A percentile compares a stretch with the other conserved stretches of the same genome.
These are phyloP conservation scores for Nothobranchius furzeri DNA, from an alignment of 2,113 vertebrate species.

Conservation along the genomic window DNA sequence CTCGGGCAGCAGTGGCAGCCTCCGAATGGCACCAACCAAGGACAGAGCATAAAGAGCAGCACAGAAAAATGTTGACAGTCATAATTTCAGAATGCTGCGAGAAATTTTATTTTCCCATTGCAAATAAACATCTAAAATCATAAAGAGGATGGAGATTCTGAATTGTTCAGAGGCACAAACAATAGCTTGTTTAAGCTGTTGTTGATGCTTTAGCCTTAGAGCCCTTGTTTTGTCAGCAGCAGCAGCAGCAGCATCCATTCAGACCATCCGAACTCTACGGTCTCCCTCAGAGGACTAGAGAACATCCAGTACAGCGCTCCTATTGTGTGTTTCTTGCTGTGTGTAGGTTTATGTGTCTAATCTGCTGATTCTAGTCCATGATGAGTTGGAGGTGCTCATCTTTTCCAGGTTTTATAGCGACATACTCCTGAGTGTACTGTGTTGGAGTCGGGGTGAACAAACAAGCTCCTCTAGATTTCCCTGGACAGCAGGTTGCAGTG, in stretches of 20 bases:
- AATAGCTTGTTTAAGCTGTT: conserved; percentile 24
- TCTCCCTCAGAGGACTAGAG: not conserved
- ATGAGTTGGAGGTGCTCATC: not conserved
- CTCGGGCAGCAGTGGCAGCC: conserved; percentile 15
- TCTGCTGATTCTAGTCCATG: not conserved
- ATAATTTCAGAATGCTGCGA: conserved; percentile 1
- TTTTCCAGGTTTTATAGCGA: conserved; percentile 14
- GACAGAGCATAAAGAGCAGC: conserved; percentile 17
- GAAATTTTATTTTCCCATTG: not conserved
- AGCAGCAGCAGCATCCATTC: too few relatives aligned
- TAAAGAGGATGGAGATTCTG: not conserved
- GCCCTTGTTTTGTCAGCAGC: not conserved
- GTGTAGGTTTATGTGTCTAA: not conserved
- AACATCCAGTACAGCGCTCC: conserved; percentile 14
- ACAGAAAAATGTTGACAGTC: not conserved
- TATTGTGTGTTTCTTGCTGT: not conserved
- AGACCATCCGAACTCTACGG: not conserved
- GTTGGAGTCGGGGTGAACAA: conserved; percentile 11
- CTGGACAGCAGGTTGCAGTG: conserved; percentile 7
- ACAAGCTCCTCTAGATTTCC: conserved; percentile 15
- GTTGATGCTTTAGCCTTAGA: conserved; percentile 15
- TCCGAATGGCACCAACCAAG: conserved; percentile 1
- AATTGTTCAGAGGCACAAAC: not conserved
- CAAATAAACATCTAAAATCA: conserved; percentile 13
- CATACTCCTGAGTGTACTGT: not conserved